Evolutionary conservation across 2,113 vertebrate species (phyloP).

Genomic region (Mastomys coucha): DNA sequence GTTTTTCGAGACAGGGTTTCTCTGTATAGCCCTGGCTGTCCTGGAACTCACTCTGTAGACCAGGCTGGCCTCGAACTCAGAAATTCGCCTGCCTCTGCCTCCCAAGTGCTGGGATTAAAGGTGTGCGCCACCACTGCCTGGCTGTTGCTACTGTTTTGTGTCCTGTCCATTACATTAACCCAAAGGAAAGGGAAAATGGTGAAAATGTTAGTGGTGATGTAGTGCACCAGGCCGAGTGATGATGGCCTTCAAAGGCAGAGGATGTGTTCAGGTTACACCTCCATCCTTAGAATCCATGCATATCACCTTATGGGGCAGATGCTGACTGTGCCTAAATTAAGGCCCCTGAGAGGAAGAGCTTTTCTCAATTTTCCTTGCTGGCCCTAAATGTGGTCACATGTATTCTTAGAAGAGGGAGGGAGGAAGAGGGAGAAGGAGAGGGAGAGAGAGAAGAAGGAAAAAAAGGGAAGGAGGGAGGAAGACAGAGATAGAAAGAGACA

Average conservation of each 20-base stretch:
- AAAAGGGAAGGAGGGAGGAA: too few relatives aligned
- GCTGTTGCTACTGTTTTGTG: not conserved
- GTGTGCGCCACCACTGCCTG: too few relatives aligned
- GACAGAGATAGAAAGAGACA: not conserved
- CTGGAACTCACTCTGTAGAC: too few relatives aligned
- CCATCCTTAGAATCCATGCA: not conserved
- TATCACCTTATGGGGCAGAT: not conserved
- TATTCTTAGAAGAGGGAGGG: not conserved
- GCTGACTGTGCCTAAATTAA: not conserved
- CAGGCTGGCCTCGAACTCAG: too few relatives aligned
- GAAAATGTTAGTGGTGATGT: not conserved
- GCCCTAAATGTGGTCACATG: not conserved
- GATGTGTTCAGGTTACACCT: not conserved
- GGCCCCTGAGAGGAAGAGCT: not conserved
- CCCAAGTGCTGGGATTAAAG: too few relatives aligned
- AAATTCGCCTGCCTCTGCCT: too few relatives aligned
- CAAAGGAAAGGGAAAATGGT: constrained; percentile 37
- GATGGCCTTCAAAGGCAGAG: not conserved
- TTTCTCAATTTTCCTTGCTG: not conserved
- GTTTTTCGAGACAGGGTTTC: too few relatives aligned
- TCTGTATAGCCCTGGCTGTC: too few relatives aligned
- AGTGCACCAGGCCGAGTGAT: not conserved
- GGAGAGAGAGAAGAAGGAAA: too few relatives aligned
- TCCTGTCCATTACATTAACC: not conserved
- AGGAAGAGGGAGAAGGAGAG: not conserved